Base-by-base conservation (phyloP, 2,113 vertebrate species). In the Prietella phreatophila region DNA sequence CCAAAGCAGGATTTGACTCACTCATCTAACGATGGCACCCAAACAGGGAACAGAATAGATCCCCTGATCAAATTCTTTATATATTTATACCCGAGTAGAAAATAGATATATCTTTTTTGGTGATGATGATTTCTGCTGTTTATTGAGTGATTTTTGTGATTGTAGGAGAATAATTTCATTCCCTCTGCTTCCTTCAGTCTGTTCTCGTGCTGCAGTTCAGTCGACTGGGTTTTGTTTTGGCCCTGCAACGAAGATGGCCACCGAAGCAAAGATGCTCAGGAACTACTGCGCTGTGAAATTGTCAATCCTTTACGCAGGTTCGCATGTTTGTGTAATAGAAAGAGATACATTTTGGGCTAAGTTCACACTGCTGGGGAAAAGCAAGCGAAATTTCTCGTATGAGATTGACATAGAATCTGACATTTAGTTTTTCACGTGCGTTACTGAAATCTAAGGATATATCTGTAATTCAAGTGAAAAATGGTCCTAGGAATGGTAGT, bases 221-320 rank as follows among this genome's bases (percentile, higher is more conserved):
- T 96, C 61, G 96, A 97, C 92, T 96, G 94, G 69, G 90, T 96
- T 47, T 78, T 97, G 75, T 94, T 96, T 4, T 95, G 95, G 87
- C 96, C 96, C 0, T 86, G 91, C 58, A 88, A 90, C 1, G 88
- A 95, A 25, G 91, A 91, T 0, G 89, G 91, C 39, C 89, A 84
- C 0, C 91, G 67, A 79, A 93, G 94, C 39, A 82, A 80, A 27
- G 93, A 93, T 25, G 96, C 96, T 58, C 95, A 96, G 86, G 96
- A 96, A 76, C 93, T 96, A 91, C 93, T 96, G 69, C 95, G 96
- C 89, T 97, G 96, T 0, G 96, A 97, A 84, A 96, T 97, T 0
- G 96, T 97, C 88, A 97, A 97, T 90, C 96, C 96, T 1, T 91
- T 97, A 27, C 91, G 96, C 87, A 96, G 94, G 96, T 97, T 75